Base-by-base conservation (phyloP, 2,888 invertebrate species). In the Pandemis heparana region DNA sequence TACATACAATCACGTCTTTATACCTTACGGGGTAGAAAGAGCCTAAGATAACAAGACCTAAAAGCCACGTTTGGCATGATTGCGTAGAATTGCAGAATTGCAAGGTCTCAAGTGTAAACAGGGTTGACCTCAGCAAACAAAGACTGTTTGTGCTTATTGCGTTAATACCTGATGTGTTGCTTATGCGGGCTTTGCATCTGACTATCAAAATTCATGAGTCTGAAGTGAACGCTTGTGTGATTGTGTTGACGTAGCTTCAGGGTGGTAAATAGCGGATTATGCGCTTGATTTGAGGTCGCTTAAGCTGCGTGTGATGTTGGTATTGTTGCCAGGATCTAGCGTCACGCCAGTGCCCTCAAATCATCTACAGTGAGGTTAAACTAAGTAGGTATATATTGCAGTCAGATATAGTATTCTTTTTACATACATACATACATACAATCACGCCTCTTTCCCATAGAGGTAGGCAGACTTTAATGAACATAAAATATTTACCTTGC, bases 181-280 rank as follows among this genome's bases (percentile, higher is more conserved):
- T 61, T 16, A 62, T 69, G 43, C 51, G 23, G 48, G 61, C 48
- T 60, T 60, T 56, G n/a, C 70, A 38, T 39, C 39, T 59, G 5
- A 38, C 59, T 32, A 71, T 71, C 51, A 66, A 71, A 66, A 71
- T 71, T 71, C 71, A 71, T 71, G 66, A 66, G 71, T 9, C 5
- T 32, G n/a, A 46, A 38, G 23, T 51, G 48, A 66, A 71, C 48
- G 56, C 59, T 10, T 0, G 12, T 60, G 9, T 60, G 66, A 66
- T 71, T 66, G 51, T 71, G 65, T 71, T 71, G 65, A 66, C 66
- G 23, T 51, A 65, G 71, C 48, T 18, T 60, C 51, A 65, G n/a
- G 41, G 48, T 18, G 39, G 65, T 18, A 71, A 71, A 71, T 65
- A 71, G n/a, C 5, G 43, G 46, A 60, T 65, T 56, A 64, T 46